Evolutionary conservation across 2,888 invertebrate genomes (phyloP).

Genomic region (Leucophora obtusa): DNA sequence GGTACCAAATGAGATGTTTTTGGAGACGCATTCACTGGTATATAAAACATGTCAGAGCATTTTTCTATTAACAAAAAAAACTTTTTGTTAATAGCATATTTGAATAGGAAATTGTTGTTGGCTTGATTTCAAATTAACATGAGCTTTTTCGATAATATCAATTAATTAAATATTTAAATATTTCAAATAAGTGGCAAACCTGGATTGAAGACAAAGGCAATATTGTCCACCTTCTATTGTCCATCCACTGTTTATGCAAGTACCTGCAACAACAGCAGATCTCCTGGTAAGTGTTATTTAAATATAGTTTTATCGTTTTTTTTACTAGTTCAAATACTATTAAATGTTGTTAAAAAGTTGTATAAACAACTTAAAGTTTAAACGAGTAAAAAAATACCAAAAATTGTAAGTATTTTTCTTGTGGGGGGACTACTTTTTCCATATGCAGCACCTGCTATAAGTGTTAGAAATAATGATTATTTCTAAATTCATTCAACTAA

Average conservation of each 20-base stretch:
- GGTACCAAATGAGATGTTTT: too few species aligned
- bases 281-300: slow-evolving; percentile 31
- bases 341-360: slow-evolving; percentile 37
- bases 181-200: too few species aligned
- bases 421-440: neutral
- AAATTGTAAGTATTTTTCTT: neutral
- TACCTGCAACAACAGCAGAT: neutral
- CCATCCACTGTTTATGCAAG: neutral
- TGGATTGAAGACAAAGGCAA: too few species aligned
- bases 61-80: too few species aligned
- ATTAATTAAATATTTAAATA: too few species aligned
- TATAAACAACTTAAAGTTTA: slow-evolving; percentile 28
- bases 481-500: neutral
- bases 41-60: too few species aligned
- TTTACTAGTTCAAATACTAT: slow-evolving; percentile 32
- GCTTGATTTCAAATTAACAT: too few species aligned
- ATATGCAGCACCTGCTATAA: slow-evolving; percentile 31
- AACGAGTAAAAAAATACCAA: slow-evolving; percentile 8
- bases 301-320: slow-evolving; percentile 39
- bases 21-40: too few species aligned
- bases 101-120: too few species aligned
- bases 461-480: neutral
- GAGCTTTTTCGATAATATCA: too few species aligned
- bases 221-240: neutral
- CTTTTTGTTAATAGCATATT: too few species aligned